These are phyloP conservation scores for Danionella dracula DNA, from an alignment of 2,797 vertebrate genomes.

Conservation along the genomic window DNA sequence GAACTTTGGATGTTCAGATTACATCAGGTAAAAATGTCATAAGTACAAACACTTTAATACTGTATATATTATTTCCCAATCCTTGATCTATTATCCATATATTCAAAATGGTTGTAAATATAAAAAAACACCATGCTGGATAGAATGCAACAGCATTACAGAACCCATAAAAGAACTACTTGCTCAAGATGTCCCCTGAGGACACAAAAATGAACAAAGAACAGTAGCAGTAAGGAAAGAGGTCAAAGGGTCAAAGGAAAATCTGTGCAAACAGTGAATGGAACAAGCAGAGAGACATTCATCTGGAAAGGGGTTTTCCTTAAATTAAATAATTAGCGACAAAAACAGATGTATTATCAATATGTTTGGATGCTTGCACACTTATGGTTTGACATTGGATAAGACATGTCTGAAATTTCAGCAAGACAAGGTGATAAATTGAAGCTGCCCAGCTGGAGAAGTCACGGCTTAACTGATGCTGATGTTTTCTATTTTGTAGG, in stretches of 20 bases:
- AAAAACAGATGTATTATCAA: slow-evolving; percentile 33
- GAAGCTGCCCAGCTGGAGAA: not conserved
- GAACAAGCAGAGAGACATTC: slow-evolving; percentile 44
- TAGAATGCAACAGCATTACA: not conserved
- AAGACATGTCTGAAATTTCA: not conserved
- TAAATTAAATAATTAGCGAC: slow-evolving; percentile 16
- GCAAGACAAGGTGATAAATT: not conserved
- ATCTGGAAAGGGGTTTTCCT: slow-evolving; percentile 43
- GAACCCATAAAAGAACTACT: slow-evolving; percentile 47
- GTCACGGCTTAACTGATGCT: not conserved
- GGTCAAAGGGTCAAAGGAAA: slow-evolving; percentile 52
- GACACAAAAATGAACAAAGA: slow-evolving; percentile 16
- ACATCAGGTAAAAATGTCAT: too few relatives aligned
- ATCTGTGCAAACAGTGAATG: slow-evolving; percentile 26
- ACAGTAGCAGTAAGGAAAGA: slow-evolving; percentile 27
- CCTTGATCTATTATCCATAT: too few relatives aligned
- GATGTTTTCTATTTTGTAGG: slow-evolving; percentile 23
- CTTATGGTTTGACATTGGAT: too few relatives aligned
- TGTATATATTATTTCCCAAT: too few relatives aligned
- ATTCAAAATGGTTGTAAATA: too few relatives aligned
- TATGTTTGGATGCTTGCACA: too few relatives aligned
- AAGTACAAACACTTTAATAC: too few relatives aligned
- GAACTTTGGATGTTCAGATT: too few relatives aligned
- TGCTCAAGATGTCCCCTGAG: slow-evolving; percentile 56
- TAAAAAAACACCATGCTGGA: not conserved